Conservation (phyloP, 2,113 vertebrate species). For the Petromus typicus region DNA sequence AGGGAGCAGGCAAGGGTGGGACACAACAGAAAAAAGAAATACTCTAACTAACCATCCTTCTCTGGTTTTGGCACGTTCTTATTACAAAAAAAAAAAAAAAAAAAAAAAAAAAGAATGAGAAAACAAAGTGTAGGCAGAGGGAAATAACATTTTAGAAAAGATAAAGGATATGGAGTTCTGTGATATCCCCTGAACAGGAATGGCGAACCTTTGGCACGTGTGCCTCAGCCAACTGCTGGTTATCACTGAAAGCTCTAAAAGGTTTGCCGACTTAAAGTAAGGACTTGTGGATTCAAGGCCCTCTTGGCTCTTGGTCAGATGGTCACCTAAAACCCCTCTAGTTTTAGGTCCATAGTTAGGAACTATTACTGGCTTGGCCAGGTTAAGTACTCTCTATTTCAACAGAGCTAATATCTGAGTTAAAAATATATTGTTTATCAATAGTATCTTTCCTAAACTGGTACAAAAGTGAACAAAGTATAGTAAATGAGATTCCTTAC, state of each 20-base stretch:
- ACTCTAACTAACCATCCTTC: neutral
- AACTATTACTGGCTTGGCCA: neutral
- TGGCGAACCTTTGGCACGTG: neutral
- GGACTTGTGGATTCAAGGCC: no score
- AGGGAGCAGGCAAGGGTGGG: neutral
- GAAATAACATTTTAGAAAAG: neutral
- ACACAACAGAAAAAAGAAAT: neutral
- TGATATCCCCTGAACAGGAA: neutral
- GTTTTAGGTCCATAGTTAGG: neutral
- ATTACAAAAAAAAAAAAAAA: neutral
- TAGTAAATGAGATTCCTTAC: neutral
- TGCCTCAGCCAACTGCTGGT: neutral
- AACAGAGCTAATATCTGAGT: neutral
- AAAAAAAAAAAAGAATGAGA: neutral
- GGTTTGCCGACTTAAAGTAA: neutral
- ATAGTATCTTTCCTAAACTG: neutral
- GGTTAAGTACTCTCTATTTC: neutral
- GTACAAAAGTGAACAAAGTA: slow-evolving; percentile 26
- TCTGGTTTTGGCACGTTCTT: neutral
- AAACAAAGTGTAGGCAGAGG: neutral
- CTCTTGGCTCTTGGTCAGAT: no score
- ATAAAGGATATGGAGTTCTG: neutral
- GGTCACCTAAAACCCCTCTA: neutral
- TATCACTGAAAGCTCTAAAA: neutral
- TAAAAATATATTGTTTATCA: slow-evolving; percentile 18